These are phyloP conservation scores for Notamacropus eugenii DNA, from an alignment of 2,797 vertebrate species.

Conservation along the genomic window DNA sequence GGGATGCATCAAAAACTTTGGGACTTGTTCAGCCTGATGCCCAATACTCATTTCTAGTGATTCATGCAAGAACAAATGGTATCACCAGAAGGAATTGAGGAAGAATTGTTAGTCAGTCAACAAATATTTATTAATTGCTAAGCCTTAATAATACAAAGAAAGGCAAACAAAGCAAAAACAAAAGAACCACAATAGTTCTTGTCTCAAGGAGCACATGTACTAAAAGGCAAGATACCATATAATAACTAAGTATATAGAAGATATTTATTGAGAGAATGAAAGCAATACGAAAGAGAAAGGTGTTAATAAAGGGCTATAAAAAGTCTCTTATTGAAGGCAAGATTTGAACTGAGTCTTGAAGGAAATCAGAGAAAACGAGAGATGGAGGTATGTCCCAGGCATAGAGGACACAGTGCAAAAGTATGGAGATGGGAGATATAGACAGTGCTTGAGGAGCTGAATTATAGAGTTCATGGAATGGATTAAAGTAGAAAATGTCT, in stretches of 20 bases:
- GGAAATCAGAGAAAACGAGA: not conserved
- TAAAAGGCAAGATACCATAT: not conserved
- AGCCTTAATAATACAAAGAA: not conserved
- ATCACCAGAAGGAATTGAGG: not conserved
- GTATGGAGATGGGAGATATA: not conserved
- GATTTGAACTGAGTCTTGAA: not conserved
- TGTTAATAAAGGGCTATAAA: not conserved
- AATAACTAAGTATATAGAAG: not conserved
- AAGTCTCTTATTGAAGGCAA: not conserved
- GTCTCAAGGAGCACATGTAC: not conserved
- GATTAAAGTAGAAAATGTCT: not conserved
- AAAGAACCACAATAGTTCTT: not conserved
- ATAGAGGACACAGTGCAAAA: not conserved
- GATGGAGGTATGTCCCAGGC: not conserved
- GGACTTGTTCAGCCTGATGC: not conserved
- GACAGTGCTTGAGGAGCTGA: not conserved
- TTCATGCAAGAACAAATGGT: not conserved
- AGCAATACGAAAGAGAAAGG: not conserved
- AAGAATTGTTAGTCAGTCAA: not conserved
- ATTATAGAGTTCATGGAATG: not conserved
- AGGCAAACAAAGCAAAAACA: not conserved
- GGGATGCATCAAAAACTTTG: not conserved
- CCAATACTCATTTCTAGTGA: not conserved
- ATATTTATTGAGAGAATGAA: not conserved
- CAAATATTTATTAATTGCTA: not conserved